These are phyloP conservation scores for Penelope pileata DNA, from an alignment of 2,113 vertebrate species.

Conservation along the genomic window DNA sequence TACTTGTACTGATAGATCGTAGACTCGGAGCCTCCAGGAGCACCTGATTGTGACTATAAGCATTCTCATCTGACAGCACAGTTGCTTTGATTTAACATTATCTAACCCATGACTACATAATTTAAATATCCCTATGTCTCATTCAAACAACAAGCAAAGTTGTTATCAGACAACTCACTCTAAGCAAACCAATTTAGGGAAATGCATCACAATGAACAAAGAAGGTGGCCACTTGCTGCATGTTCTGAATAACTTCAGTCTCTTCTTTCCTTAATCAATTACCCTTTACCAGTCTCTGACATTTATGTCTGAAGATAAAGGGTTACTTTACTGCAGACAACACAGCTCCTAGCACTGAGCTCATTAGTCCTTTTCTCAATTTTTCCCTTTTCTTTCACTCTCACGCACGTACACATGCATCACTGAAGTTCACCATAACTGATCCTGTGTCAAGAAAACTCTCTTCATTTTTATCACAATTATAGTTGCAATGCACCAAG, in stretches of 20 bases:
- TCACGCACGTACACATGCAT: neutral
- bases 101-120: slow-evolving; percentile 48
- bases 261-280: neutral
- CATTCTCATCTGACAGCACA: slow-evolving; percentile 28
- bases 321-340: neutral
- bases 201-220: neutral
- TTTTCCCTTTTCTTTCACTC: neutral
- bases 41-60: neutral
- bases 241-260: neutral
- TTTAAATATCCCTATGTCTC: slow-evolving; percentile 33
- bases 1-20: neutral
- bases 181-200: slow-evolving; percentile 6
- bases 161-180: neutral
- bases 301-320: neutral
- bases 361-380: neutral
- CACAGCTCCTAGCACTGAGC: neutral
- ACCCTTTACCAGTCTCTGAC: neutral
- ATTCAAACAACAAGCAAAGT: neutral
- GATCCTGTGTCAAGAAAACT: neutral
- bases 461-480: neutral
- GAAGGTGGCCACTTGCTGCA: neutral
- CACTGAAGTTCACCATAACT: neutral
- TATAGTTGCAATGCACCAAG: neutral
- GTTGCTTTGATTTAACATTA: slow-evolving; percentile 14
- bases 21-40: slow-evolving; percentile 12